These are phyloP conservation scores for Eilema depressum DNA, from an alignment of 2,888 invertebrate genomes.

Conservation along the genomic window DNA sequence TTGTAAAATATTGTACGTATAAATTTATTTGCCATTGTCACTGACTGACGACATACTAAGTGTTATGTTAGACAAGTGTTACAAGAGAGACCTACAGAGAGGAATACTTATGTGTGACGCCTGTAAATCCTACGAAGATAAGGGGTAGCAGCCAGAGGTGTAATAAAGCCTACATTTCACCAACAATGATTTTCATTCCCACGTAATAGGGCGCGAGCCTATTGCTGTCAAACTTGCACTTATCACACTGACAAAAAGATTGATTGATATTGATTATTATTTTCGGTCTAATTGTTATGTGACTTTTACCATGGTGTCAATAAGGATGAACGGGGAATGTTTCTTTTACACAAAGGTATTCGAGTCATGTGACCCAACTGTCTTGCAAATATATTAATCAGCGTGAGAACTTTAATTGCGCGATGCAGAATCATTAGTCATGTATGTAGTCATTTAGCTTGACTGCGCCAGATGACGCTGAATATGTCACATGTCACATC, in stretches of 20 bases:
- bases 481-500: neutral
- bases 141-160: too few species aligned
- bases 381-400: neutral
- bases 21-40: conserved; percentile 48
- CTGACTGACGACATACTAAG: conserved; percentile 41
- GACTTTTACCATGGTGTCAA: neutral
- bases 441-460: neutral
- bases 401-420: conserved; percentile 4
- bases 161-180: too few species aligned
- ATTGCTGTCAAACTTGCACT: too few species aligned
- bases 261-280: neutral
- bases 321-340: neutral
- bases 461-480: neutral
- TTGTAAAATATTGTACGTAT: conserved; percentile 33
- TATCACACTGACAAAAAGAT: too few species aligned
- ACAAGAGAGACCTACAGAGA: conserved; percentile 32
- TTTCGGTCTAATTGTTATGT: neutral
- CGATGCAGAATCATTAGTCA: neutral
- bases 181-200: too few species aligned
- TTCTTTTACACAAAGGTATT: neutral
- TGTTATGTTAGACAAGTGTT: conserved; percentile 33
- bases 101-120: conserved; percentile 36
- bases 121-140: too few species aligned
- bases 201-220: too few species aligned
- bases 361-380: neutral